Base-by-base conservation (phyloP, 2,113 vertebrate species). In the Lagopus muta region DNA sequence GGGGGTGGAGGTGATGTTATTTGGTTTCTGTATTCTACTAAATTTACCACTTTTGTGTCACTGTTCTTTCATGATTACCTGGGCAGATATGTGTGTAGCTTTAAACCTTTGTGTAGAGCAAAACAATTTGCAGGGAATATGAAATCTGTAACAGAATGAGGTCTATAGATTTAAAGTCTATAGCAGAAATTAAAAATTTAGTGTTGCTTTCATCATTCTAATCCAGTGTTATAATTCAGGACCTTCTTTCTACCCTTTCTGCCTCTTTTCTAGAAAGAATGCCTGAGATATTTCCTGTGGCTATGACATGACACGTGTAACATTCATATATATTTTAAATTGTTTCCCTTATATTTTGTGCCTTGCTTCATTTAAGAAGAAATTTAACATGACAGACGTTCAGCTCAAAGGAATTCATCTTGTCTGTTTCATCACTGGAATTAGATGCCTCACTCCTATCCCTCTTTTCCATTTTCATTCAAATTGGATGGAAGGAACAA, bases 401-500 rank as follows among this genome's bases (percentile, higher is more conserved):
- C 47, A 20, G n/a, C 61, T 96, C 43, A 69, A 72, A 95, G 72
- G 61, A 91, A 94, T 86, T 88, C 30, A 94, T 89, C 89, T 20
- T 64, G 82, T 83, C 79, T 61, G 47, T 80, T 80, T 86, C 24
- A 0, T 97, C 82, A 75, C 38, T 48, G 76, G 72, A 92, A 95
- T 88, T 61, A 96, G 93, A 92, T 69, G 36, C 76, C 45, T 95
- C 88, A 89, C 76, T 86, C 65, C 77, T 88, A 77, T 36, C 90
- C 69, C 82, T 81, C 74, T 45, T 89, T 92, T 69, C 79, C 82
- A 95, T 94, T 96, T 96, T 93, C 85, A 93, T 96, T 95, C 84
- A 96, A 93, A 96, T 89, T 86, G 93, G 82, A 88, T 19, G 58
- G 91, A 95, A 96, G 93, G 93, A 96, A 79, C 61, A 95, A 42